A percentile compares a stretch with the other conserved stretches of the same genome.
phyloP scores from a whole-genome alignment of 1,140 invertebrate species.

The Panagrolaimus sp. region DNA sequence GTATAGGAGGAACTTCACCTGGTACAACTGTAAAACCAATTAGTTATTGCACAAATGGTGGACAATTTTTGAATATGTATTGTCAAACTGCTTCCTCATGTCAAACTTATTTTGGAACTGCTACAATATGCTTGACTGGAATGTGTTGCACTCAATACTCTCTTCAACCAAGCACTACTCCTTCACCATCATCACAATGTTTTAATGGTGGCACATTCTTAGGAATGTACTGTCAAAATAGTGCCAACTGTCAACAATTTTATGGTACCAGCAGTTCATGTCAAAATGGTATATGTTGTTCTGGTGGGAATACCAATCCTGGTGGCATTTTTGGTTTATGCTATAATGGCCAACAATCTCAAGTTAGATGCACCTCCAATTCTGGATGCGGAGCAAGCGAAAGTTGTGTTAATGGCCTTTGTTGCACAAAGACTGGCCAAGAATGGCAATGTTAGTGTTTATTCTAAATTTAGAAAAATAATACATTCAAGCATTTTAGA shows the following conservation, averaged over 20 bases:
- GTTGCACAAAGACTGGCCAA: slow-evolving; percentile 20
- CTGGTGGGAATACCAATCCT: neutral
- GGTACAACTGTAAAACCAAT: neutral
- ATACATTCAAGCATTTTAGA: neutral
- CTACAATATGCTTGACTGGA: neutral
- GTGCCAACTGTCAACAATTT: neutral
- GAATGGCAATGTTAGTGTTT: slow-evolving; percentile 24
- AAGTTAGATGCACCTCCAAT: neutral
- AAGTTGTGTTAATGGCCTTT: slow-evolving; percentile 25
- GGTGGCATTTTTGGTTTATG: neutral
- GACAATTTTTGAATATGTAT: slow-evolving; percentile 4
- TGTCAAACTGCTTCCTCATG: neutral
- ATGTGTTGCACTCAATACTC: slow-evolving; percentile 3
- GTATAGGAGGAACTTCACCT: neutral
- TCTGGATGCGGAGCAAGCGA: neutral
- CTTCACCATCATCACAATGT: neutral
- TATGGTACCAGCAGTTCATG: neutral
- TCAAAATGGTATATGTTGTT: neutral
- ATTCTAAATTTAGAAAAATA: neutral
- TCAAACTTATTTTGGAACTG: slow-evolving; percentile 4
- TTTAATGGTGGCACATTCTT: neutral
- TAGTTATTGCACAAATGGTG: neutral
- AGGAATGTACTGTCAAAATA: neutral
- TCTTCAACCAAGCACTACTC: neutral
- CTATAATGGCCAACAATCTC: neutral